phyloP scores from a whole-genome alignment of 2,888 invertebrate species.

The Aelia acuminata region DNA sequence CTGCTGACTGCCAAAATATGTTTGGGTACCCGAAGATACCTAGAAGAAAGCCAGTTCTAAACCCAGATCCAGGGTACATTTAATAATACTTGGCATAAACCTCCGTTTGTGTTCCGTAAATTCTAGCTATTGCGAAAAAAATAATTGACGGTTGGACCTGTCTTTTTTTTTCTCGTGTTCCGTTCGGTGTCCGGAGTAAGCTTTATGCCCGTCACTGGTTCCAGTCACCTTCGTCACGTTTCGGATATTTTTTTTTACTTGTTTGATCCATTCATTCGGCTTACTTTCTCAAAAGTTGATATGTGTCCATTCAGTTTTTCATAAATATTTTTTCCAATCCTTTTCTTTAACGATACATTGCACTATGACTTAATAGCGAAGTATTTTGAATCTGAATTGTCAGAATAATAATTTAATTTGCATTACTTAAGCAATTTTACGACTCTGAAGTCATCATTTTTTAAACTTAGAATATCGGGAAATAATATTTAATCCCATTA shows the following conservation, averaged over 20 bases:
- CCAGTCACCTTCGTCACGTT: constrained; percentile 3
- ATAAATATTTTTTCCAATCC: not conserved
- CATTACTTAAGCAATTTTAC: too few species aligned
- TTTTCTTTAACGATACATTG: not conserved
- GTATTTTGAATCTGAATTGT: too few species aligned
- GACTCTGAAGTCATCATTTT: too few species aligned
- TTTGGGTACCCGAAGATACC: too few species aligned
- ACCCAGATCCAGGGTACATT: too few species aligned
- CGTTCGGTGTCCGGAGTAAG: not conserved
- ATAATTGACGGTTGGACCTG: not conserved
- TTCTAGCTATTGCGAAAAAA: not conserved
- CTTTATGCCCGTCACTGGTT: not conserved
- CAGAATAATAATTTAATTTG: too few species aligned
- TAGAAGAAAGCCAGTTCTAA: too few species aligned
- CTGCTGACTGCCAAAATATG: too few species aligned
- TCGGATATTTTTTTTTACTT: not conserved
- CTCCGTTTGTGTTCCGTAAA: too few species aligned
- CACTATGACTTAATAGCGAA: not conserved
- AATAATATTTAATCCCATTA: too few species aligned
- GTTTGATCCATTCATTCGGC: not conserved
- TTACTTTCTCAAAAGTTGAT: constrained; percentile 12
- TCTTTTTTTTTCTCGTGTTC: not conserved
- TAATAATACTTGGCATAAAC: too few species aligned
- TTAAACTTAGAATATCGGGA: too few species aligned
- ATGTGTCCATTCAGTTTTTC: not conserved